Base-by-base conservation (phyloP, 2,113 vertebrate species). In the Motacilla tschutschensis region DNA sequence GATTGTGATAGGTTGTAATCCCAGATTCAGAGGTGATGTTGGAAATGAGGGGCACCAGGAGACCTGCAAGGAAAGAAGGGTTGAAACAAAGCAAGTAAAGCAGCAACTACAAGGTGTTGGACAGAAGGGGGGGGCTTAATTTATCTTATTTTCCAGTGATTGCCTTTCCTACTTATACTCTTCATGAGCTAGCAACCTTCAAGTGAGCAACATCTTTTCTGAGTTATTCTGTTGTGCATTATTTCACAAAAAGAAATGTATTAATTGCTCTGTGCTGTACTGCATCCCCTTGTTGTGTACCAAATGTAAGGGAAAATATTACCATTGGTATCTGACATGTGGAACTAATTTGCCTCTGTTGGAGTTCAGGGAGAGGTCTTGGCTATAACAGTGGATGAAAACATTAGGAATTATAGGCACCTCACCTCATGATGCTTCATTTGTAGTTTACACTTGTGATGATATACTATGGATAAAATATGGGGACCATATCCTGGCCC, bases 351-450 rank as follows among this genome's bases (percentile, higher is more conserved):
- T 92, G 66, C 70, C 67, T 89, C 55, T 1, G 0, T 10, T 89
- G 77, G 85, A 92, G 87, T 94, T 94, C 87, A 90, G 79, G 83
- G 74, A 87, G 79, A 92, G 89, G 79, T 95, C 89, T 91, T 93
- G 66, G 74, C 51, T 89, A 43, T 92, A 79, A 73, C 21, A 72
- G 58, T 79, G 59, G 66, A 88, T 77, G 71, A 89, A 90, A 94
- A 85, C 51, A 79, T 77, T 54, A 75, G 0, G 5, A 88, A 82
- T 88, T 84, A 73, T 48, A 81, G 71, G 33, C 67, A 89, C 8
- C 58, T 89, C 9, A 25, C 66, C 79, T 91, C 50, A 44, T 47
- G 77, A 89, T 88, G 44, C 58, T 91, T 66, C 63, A 73, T 82
- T 73, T 88, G 51, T 86, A 81, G 63, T 81, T 91, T 88, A 51